Base-by-base conservation (phyloP, 2,888 invertebrate genomes). In the Ennomos fuscantarius region DNA sequence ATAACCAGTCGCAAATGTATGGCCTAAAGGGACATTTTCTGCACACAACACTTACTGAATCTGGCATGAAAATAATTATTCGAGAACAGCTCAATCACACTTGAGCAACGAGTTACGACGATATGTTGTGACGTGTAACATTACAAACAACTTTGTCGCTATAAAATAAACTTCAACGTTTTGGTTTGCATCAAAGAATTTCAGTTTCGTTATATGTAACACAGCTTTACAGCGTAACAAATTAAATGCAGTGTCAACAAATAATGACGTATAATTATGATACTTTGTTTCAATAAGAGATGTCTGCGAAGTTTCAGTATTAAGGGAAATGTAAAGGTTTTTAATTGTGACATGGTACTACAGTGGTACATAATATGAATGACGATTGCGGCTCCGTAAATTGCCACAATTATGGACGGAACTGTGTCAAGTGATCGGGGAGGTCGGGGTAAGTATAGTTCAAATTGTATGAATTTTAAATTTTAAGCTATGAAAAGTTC, bases 111-210 rank as follows among this genome's bases (percentile, higher is more conserved):
- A 69, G 77, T 81, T 80, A 79, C 72, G 82, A 79, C 82, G 84
- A 89, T 89, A 81, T 89, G 87, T 89, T 87, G 86, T 84, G 89
- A 89, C 87, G 80, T 87, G 87, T 83, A 78, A 79, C 74, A 76
- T 8, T 37, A 39, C 34, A 46, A 31, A 12, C 12, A 9, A 15
- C n/a, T 43, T 39, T 56, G 46, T 51, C 46, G 42, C 39, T 34
- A 11, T 50, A 42, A 41, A 12, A n/a, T n/a, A n/a, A n/a, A n/a
- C n/a, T n/a, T n/a, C n/a, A n/a, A n/a, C n/a, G n/a, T n/a, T n/a
- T n/a, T n/a, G n/a, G n/a, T n/a, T n/a, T n/a, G n/a, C n/a, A 6
- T 12, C 8, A 11, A 13, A 12, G 2, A 12, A 12, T 5, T 12
- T n/a, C 12, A 12, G 37, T 39, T 12, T 39, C 1, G 8, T 39